These are phyloP conservation scores for Apodemia mormo DNA, from an alignment of 2,888 invertebrate genomes.

Conservation along the genomic window DNA sequence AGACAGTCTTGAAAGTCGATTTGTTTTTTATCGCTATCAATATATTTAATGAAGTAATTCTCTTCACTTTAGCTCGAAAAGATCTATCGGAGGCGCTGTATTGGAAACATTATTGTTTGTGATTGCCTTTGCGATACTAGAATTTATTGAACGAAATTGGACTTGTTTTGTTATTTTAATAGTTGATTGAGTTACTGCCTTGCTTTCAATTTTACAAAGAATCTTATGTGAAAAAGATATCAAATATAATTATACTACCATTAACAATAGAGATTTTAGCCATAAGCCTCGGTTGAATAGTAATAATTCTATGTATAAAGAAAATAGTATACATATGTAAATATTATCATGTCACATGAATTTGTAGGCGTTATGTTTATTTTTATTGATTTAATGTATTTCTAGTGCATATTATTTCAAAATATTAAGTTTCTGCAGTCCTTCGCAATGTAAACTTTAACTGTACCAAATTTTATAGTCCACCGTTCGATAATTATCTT, in stretches of 20 bases:
- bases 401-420: too few species aligned
- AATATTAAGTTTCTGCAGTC: too few species aligned
- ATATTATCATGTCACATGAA: too few species aligned
- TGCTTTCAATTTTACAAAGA: slow-evolving; percentile 18
- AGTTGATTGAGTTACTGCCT: slow-evolving; percentile 48
- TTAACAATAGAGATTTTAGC: too few species aligned
- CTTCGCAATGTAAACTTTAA: too few species aligned
- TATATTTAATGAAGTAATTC: slow-evolving; percentile 14
- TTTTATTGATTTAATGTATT: too few species aligned
- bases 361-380: too few species aligned
- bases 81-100: slow-evolving; percentile 28
- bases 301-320: too few species aligned
- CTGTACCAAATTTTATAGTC: too few species aligned
- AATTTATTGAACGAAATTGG: slow-evolving; percentile 50
- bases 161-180: slow-evolving; percentile 50
- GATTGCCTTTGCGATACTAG: slow-evolving; percentile 32
- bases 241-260: background rate
- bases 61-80: slow-evolving; percentile 19
- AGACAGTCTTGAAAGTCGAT: background rate
- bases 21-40: background rate
- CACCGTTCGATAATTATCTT: too few species aligned
- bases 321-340: too few species aligned
- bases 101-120: slow-evolving; percentile 34
- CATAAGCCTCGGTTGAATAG: too few species aligned
- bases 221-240: background rate